Base-by-base conservation (phyloP, 1,140 invertebrate species). In the Triops longicaudatus region DNA sequence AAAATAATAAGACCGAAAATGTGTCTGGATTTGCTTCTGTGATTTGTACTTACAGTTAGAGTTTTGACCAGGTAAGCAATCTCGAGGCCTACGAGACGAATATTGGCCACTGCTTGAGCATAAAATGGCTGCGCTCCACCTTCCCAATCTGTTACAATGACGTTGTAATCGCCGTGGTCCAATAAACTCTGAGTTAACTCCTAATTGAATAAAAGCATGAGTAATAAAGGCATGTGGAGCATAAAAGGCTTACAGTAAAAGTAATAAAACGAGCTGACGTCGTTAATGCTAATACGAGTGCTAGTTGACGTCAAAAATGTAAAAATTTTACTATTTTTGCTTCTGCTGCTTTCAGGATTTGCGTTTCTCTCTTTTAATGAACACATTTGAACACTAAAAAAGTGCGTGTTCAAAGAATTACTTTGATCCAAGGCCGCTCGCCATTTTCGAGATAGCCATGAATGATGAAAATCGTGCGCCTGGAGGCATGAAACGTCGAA, bases 391-490 rank as follows among this genome's bases (percentile, higher is more conserved):
- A n/a, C n/a, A n/a, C n/a, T n/a, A n/a, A n/a, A n/a, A n/a, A n/a
- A n/a, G n/a, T n/a, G n/a, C n/a, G n/a, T n/a, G n/a, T n/a, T n/a
- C n/a, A n/a, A n/a, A n/a, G n/a, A n/a, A n/a, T 84, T 81, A 90
- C 90, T 84, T 88, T 90, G 81, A 94, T 92, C 93, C 93, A 95
- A 81, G 90, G 91, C 79, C 91, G 92, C 72, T 92, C 86, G 9
- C 92, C 91, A 1, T 92, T 94, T 82, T 96, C 93, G 79, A 95
- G 92, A 83, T 95, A 96, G 72, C 94, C 94, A 82, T 97, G 94
- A 79, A 93, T 91, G 76, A 95, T 92, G 82, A 94, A 89, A 83
- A 92, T 92, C 10, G 90, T 93, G 79, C 89, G 88, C 81, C 89
- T 88, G 73, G 88, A 86, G 9, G 91, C 85, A 84, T 90, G 88